These are phyloP conservation scores for Forficula auricularia DNA, from an alignment of 1,140 invertebrate species.

Conservation along the genomic window DNA sequence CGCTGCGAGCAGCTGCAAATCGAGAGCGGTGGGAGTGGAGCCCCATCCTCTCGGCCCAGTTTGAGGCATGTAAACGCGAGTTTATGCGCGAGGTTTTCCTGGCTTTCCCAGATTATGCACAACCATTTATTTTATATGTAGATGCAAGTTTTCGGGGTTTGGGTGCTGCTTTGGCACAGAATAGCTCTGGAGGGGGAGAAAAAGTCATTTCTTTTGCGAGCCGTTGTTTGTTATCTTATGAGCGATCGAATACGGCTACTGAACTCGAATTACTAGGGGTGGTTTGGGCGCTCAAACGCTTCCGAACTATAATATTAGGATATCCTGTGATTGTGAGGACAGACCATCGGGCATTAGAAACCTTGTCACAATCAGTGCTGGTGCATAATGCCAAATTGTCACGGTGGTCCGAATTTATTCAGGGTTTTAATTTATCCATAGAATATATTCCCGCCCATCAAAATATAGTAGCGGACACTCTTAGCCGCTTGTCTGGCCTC, in stretches of 20 bases:
- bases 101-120: conserved; percentile 11
- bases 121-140: conserved; percentile 14
- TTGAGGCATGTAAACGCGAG: conserved; percentile 6
- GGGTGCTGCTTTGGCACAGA: conserved; percentile 19
- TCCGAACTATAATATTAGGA: conserved; percentile 22
- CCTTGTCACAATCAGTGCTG: conserved; percentile 23
- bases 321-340: conserved; percentile 24
- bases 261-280: conserved; percentile 26
- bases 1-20: conserved; percentile 19
- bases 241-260: conserved; percentile 23
- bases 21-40: conserved; percentile 11
- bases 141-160: conserved; percentile 17
- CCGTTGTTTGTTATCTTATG: conserved; percentile 19
- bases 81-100: conserved; percentile 13
- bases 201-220: conserved; percentile 24
- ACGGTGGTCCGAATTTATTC: conserved; percentile 24
- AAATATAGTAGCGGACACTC: conserved; percentile 3
- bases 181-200: conserved; percentile 3
- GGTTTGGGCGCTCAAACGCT: conserved; percentile 24
- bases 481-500: neutral
- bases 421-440: conserved; percentile 24
- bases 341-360: conserved; percentile 28
- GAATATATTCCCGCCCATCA: conserved; percentile 16
- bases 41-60: no score
- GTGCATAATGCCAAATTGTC: conserved; percentile 21